Conservation (phyloP, 1,140 invertebrate species). For the Pseudoatta argentina region DNA sequence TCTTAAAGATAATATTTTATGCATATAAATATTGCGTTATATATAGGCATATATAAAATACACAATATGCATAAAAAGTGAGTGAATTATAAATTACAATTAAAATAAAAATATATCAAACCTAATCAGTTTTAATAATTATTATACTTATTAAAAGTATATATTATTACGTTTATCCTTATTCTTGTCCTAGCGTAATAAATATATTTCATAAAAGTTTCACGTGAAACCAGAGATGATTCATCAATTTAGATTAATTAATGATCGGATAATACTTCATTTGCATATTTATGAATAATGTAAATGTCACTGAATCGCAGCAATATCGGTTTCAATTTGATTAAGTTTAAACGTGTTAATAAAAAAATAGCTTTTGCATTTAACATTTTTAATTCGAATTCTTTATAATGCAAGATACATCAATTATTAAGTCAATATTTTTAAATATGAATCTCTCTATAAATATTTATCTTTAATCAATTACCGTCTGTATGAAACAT, state of each 20-base stretch:
- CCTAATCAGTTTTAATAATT: slow-evolving; percentile 1
- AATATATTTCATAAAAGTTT: slow-evolving; percentile 14
- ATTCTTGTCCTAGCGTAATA: neutral
- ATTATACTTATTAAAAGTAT: slow-evolving; percentile 2
- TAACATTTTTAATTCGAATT: slow-evolving; percentile 25
- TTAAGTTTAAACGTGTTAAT: slow-evolving; percentile 16
- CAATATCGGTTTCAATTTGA: slow-evolving; percentile 2
- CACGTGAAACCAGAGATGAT: neutral
- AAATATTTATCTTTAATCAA: slow-evolving; percentile 27
- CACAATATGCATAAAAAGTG: neutral
- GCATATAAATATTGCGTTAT: no score
- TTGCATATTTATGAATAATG: slow-evolving; percentile 22
- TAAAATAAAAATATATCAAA: slow-evolving; percentile 36
- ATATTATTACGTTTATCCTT: neutral
- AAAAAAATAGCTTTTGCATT: slow-evolving; percentile 18
- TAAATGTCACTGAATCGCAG: slow-evolving; percentile 14
- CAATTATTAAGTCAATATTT: neutral
- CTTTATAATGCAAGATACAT: neutral
- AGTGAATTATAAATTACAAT: neutral
- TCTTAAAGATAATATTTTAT: slow-evolving; percentile 4
- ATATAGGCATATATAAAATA: no score
- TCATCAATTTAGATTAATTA: slow-evolving; percentile 43
- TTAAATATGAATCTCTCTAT: neutral
- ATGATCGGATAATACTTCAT: slow-evolving; percentile 29
- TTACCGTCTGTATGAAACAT: neutral